Evolutionary conservation across 2,888 invertebrate species (phyloP).

Genomic region (Zaprionus bogoriensis): DNA sequence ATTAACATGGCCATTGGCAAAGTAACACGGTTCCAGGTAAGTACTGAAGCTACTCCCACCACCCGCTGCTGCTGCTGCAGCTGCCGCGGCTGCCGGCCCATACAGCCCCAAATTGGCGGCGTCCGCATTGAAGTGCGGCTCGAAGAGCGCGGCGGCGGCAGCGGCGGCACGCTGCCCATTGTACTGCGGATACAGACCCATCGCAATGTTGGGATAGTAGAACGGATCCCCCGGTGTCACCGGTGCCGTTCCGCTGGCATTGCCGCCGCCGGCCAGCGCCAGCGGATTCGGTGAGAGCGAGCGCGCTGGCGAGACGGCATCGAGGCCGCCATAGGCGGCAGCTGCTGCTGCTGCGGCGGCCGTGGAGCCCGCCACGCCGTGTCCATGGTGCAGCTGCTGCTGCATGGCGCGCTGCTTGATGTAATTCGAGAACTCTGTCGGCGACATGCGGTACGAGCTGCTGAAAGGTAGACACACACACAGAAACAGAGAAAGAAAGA

Average conservation of each 20-base stretch:
- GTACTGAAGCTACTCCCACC: constrained; percentile 72
- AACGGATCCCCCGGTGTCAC: constrained; percentile 83
- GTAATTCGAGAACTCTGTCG: constrained; percentile 98
- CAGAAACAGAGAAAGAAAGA: neutral
- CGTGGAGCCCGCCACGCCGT: constrained; percentile 72
- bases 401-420: constrained; percentile 97
- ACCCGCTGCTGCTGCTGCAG: neutral
- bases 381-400: constrained; percentile 87
- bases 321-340: constrained; percentile 83
- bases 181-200: constrained; percentile 82
- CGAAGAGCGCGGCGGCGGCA: too few relatives aligned
- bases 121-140: constrained; percentile 77
- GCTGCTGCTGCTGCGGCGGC: neutral
- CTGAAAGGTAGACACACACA: constrained; percentile 14
- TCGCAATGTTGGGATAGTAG: constrained; percentile 84
- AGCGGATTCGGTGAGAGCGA: constrained; percentile 85
- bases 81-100: constrained; percentile 7
- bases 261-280: constrained; percentile 78
- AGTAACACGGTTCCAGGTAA: constrained; percentile 82
- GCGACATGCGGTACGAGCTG: constrained; percentile 91
- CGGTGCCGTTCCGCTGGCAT: neutral
- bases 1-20: constrained; percentile 57
- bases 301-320: constrained; percentile 86
- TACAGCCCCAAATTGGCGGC: constrained; percentile 52
- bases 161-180: constrained; percentile 80